phyloP scores from a whole-genome alignment of 2,797 vertebrate species.

The Sylvilagus floridanus region DNA sequence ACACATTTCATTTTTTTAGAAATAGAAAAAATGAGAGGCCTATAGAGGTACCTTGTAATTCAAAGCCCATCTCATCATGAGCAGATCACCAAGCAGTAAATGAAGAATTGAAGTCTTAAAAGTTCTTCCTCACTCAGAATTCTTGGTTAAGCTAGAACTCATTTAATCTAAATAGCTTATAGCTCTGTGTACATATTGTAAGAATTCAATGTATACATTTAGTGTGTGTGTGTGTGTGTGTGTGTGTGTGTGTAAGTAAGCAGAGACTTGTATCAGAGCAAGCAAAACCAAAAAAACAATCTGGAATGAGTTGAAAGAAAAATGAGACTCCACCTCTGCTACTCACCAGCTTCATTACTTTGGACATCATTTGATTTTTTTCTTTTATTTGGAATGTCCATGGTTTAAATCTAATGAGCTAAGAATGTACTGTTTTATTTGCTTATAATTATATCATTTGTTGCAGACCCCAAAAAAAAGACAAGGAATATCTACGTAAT shows the following conservation, averaged over 20 bases:
- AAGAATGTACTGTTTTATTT: neutral
- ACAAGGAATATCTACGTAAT: neutral
- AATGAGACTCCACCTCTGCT: neutral
- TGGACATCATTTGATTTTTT: neutral
- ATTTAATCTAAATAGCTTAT: neutral
- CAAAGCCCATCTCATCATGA: neutral
- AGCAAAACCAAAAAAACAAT: neutral
- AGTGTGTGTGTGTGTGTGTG: neutral
- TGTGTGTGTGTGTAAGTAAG: neutral
- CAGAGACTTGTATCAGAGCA: neutral
- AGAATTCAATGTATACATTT: neutral
- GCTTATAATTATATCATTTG: neutral
- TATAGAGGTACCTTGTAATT: neutral
- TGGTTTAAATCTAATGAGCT: neutral
- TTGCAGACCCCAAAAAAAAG: neutral
- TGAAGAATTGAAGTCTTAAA: neutral
- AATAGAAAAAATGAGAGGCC: neutral
- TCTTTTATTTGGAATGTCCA: neutral
- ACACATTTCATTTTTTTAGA: neutral
- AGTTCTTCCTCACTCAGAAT: neutral
- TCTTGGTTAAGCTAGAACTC: neutral
- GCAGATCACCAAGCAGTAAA: neutral
- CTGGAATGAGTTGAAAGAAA: neutral
- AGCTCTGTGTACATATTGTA: neutral
- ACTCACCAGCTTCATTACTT: neutral